A percentile compares a stretch with the other conserved stretches of the same genome.
Conservation (phyloP, 2,797 vertebrate genomes). For the Anniella stebbinsi region DNA sequence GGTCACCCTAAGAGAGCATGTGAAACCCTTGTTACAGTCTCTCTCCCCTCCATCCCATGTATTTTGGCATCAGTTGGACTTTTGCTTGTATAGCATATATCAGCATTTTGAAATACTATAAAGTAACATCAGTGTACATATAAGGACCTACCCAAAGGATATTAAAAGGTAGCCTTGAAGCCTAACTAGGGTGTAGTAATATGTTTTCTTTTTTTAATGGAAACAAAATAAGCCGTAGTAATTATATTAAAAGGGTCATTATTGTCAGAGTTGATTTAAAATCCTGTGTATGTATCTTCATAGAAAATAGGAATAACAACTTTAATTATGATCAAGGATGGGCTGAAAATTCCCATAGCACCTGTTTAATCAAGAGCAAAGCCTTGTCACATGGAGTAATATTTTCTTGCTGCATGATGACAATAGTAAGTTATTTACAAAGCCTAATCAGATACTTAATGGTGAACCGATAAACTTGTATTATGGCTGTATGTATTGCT, state of each 20-base stretch:
- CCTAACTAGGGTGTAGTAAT: background rate
- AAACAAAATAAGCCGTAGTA: background rate
- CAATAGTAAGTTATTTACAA: conserved; percentile 49
- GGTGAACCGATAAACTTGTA: conserved; percentile 34
- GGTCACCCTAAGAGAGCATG: too few species aligned
- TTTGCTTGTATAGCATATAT: background rate
- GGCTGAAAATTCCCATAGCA: conserved; percentile 58
- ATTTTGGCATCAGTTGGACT: background rate
- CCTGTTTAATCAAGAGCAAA: conserved; percentile 55
- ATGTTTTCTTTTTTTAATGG: conserved; percentile 43
- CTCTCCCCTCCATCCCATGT: background rate
- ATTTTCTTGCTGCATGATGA: conserved; percentile 44
- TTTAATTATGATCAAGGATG: conserved; percentile 58
- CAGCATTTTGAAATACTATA: background rate
- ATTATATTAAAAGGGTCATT: conserved; percentile 32
- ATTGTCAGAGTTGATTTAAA: conserved; percentile 48
- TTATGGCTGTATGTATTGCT: background rate
- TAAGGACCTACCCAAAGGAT: background rate
- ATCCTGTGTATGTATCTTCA: conserved; percentile 29
- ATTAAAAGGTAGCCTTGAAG: conserved; percentile 6
- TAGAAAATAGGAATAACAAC: conserved; percentile 44
- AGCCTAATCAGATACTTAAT: conserved; percentile 46
- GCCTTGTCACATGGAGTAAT: background rate
- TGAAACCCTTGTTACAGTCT: background rate
- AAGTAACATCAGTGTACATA: accelerated